Base-by-base conservation (phyloP, 35 echinoderm and acorn worm genomes). In the Diadema setosum region DNA sequence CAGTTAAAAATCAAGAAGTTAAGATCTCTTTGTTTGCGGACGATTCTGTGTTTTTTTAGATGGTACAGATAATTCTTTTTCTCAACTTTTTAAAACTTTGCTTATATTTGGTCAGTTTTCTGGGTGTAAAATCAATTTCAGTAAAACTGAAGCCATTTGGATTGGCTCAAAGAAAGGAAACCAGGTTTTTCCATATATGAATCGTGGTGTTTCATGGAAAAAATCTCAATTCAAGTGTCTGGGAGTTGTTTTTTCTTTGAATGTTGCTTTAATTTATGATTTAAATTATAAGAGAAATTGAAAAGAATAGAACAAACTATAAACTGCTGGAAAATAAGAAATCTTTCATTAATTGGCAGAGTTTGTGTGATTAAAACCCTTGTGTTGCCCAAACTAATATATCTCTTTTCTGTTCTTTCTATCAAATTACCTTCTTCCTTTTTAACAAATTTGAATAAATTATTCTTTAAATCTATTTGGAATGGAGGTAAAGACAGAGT, bases 21-120 rank as follows among this genome's bases (percentile, higher is more conserved):
- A 83, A 83, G 25, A 58, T 83, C 31, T 57, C 81, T 9, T 40
- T 83, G 23, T 83, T 83, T 57, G 81, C 48, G 30, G 81, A 83
- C 39, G 81, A 83, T 23, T 58, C 81, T 33, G 49, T 58, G 9
- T 83, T 58, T 83, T 83, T 59, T 32, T 83, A 15, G 50, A 83
- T 83, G 81, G 81, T 5, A 41, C 81, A 18, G 14, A 26, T 57
- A 23, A 30, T 58, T 83, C 81, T 27, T 83, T 59, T 83, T 67
- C 1, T 83, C 26, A 83, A 16, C 52, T 83, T 30, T 83, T 83
- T 83, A 52, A 83, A 26, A 83, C 81, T 11, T 58, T 83, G 8
- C 26, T 58, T 3, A 59, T 34, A 83, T 83, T 83, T 83, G 46
- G 45, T 83, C 0, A 42, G 17, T 41, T 48, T 58, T 41, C 81